Evolutionary conservation across 1,140 invertebrate genomes (phyloP), one percentile per base, ranked within the genome.

Genomic region (Globodera ellingtonae): DNA sequence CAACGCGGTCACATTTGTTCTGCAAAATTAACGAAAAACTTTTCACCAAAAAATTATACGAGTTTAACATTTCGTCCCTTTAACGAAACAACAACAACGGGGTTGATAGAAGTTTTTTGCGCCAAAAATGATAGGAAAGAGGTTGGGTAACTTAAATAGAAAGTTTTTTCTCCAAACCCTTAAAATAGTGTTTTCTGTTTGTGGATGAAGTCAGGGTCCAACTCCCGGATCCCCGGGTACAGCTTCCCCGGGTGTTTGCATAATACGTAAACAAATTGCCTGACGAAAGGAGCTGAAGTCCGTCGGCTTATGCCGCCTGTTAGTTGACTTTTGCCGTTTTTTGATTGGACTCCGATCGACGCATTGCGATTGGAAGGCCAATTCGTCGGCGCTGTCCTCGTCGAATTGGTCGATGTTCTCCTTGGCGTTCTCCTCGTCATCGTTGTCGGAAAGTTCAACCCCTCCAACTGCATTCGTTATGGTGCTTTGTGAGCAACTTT

Each of bases 341-440:
- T 67, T 67, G n/a, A 21, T 21, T 8, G 66, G 66, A 67, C 66
- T 67, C 66, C 66, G 66, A 44, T 67, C n/a, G 66, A 21, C 66
- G 18, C 8, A 67, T 21, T 67, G 66, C 9, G n/a, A 8, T 21
- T 8, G 35, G 66, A 67, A 21, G 18, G 6, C 66, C n/a, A 67
- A 21, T 44, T 44, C 66, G 8, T 67, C 66, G 66, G 15, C 6
- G n/a, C 3, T 15, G 66, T 67, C 35, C 18, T 67, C 66, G n/a
- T 67, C 66, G 66, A 67, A 67, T 21, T 67, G 66, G 66, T 67
- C 66, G 18, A 10, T 4, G 66, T 67, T 67, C 66, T 67, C 66
- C 18, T 67, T 67, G 8, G 7, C 35, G 66, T 0, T 8, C 6
- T 6, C n/a, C 1, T 67, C 66, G n/a, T 67, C 66, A 21, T 67